Percentiles rank a stretch among this genome's conserved stretches.
Evolutionary conservation across 2,113 vertebrate genomes (phyloP).

Genomic region (Carlito syrichta): DNA sequence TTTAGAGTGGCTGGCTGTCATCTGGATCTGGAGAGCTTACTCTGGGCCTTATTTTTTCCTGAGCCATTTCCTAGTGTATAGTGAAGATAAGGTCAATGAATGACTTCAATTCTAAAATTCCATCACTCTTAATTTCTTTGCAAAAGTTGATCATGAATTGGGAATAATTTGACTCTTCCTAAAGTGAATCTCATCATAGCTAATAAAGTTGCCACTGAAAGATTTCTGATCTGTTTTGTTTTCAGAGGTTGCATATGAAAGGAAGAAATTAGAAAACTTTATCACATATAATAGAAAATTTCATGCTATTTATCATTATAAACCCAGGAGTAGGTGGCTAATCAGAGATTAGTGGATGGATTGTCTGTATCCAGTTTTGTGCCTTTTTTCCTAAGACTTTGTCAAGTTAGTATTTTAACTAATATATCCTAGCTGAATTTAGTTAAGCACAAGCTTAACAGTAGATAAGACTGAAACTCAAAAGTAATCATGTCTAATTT

Average conservation of each 20-base stretch:
- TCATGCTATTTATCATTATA: not conserved
- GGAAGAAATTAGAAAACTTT: not conserved
- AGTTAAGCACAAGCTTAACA: not conserved
- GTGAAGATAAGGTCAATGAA: not conserved
- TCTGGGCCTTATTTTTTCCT: not conserved
- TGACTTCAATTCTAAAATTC: not conserved
- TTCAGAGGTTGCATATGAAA: conserved; percentile 4
- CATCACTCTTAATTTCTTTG: conserved; percentile 9
- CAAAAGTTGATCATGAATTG: not conserved
- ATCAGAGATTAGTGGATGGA: not conserved
- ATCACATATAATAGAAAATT: not conserved
- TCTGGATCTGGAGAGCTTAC: not conserved
- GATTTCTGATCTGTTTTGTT: not conserved
- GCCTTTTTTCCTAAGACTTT: conserved; percentile 8
- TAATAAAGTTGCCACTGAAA: not conserved
- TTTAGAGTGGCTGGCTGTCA: not conserved
- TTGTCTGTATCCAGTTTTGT: not conserved
- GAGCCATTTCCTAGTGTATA: conserved; percentile 21
- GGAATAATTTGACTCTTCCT: not conserved
- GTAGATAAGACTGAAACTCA: not conserved
- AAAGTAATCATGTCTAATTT: not conserved
- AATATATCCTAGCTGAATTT: not conserved
- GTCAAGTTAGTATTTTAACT: conserved; percentile 25
- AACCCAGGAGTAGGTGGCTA: not conserved
- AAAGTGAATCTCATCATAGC: not conserved